A percentile compares a stretch with the other conserved stretches of the same genome.
These are phyloP conservation scores for Danaus chrysippus DNA, from an alignment of 2,888 invertebrate genomes.

Conservation along the genomic window DNA sequence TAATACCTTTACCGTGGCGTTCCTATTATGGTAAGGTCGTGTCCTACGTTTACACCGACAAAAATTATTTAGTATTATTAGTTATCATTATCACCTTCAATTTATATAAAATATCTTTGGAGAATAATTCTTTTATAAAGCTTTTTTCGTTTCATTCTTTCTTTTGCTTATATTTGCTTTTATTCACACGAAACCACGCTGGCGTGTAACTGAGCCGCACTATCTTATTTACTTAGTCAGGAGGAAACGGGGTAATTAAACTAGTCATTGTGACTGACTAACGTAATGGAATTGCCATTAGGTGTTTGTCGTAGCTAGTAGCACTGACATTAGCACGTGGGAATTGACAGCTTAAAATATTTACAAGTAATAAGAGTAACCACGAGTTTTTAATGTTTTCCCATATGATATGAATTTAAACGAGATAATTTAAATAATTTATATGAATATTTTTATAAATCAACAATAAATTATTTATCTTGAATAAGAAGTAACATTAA, in stretches of 20 bases:
- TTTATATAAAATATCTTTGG: no score
- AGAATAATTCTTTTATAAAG: no score
- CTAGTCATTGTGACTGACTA: conserved; percentile 14
- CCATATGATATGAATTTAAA: not conserved
- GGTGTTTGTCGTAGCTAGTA: not conserved
- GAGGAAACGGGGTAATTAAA: conserved; percentile 14
- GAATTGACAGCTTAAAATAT: not conserved
- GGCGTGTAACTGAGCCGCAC: not conserved
- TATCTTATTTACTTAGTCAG: not conserved
- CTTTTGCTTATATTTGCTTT: no score
- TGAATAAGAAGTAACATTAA: no score
- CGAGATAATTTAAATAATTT: not conserved
- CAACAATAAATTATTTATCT: no score
- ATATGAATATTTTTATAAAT: no score
- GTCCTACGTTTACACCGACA: conserved; percentile 41
- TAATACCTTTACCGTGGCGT: conserved; percentile 52
- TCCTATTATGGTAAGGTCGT: conserved; percentile 45
- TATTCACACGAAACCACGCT: no score
- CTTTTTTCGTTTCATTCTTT: no score
- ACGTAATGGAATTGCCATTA: conserved; percentile 16
- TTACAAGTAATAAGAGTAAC: not conserved
- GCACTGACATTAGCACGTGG: not conserved
- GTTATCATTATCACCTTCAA: not conserved
- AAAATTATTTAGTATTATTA: conserved; percentile 3
- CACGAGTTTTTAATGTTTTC: conserved; percentile 7